These are phyloP conservation scores for Plutomurus gul DNA, from an alignment of 1,140 invertebrate genomes.

Conservation along the genomic window DNA sequence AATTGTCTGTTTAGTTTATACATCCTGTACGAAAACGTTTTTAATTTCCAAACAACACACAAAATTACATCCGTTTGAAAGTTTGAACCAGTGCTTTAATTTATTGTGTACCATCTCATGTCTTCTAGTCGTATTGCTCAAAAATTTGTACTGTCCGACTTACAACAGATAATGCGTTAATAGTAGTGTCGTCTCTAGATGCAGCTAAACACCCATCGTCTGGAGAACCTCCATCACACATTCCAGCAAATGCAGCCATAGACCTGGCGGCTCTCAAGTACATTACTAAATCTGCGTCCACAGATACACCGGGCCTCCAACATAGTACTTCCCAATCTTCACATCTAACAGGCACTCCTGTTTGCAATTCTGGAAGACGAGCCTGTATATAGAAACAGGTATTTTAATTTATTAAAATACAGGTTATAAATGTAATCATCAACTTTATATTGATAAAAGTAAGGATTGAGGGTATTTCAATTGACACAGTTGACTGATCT, in stretches of 20 bases:
- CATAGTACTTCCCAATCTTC: slow-evolving; percentile 83
- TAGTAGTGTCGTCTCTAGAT: slow-evolving; percentile 94
- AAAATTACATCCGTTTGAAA: too few relatives aligned
- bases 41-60: too few relatives aligned
- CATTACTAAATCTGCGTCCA: slow-evolving; percentile 94
- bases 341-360: slow-evolving; percentile 63
- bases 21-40: too few relatives aligned
- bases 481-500: too few relatives aligned
- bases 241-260: slow-evolving; percentile 67
- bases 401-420: slow-evolving; percentile 1
- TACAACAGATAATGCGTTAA: slow-evolving; percentile 92
- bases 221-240: slow-evolving; percentile 91
- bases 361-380: slow-evolving; percentile 77
- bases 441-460: too few relatives aligned
- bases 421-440: too few relatives aligned
- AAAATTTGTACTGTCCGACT: slow-evolving; percentile 54
- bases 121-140: too few relatives aligned
- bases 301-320: slow-evolving; percentile 85
- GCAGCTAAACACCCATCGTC: slow-evolving; percentile 94
- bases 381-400: slow-evolving; percentile 61
- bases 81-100: too few relatives aligned
- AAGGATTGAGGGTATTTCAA: too few relatives aligned
- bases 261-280: slow-evolving; percentile 93
- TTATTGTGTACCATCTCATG: too few relatives aligned
- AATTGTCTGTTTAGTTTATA: too few relatives aligned